phyloP scores from a whole-genome alignment of 2,113 vertebrate genomes.

The Aspiorhynchus laticeps region DNA sequence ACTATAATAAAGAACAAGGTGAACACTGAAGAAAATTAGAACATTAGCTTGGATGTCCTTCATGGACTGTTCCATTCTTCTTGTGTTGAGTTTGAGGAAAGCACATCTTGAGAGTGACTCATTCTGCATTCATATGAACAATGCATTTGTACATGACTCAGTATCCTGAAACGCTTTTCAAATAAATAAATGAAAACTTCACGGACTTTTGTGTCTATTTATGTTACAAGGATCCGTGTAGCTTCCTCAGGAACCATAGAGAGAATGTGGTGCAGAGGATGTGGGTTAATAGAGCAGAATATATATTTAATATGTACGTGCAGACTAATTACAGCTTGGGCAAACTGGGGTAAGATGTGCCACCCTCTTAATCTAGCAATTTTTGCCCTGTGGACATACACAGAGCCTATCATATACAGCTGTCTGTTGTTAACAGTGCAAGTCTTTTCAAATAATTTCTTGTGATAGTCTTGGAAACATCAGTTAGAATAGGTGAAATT shows the following conservation, averaged over 20 bases:
- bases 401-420: too few relatives aligned
- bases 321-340: too few relatives aligned
- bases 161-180: not conserved
- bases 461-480: not conserved
- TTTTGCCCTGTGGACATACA: too few relatives aligned
- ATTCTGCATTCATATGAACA: not conserved
- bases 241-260: not conserved
- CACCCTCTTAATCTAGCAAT: too few relatives aligned
- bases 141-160: not conserved
- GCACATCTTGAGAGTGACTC: not conserved
- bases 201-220: not conserved
- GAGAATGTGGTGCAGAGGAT: not conserved
- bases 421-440: too few relatives aligned
- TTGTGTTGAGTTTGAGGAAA: not conserved
- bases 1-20: too few relatives aligned
- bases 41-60: not conserved
- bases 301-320: too few relatives aligned
- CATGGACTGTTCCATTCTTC: not conserved
- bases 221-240: not conserved
- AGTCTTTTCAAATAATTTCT: not conserved
- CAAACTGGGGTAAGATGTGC: too few relatives aligned
- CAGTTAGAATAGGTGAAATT: not conserved
- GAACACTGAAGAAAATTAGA: too few relatives aligned
- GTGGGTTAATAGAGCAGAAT: too few relatives aligned
- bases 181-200: not conserved